A percentile compares a stretch with the other conserved stretches of the same genome.
Conservation (phyloP, 2,888 invertebrate species). For the Cremastinae sp. region DNA sequence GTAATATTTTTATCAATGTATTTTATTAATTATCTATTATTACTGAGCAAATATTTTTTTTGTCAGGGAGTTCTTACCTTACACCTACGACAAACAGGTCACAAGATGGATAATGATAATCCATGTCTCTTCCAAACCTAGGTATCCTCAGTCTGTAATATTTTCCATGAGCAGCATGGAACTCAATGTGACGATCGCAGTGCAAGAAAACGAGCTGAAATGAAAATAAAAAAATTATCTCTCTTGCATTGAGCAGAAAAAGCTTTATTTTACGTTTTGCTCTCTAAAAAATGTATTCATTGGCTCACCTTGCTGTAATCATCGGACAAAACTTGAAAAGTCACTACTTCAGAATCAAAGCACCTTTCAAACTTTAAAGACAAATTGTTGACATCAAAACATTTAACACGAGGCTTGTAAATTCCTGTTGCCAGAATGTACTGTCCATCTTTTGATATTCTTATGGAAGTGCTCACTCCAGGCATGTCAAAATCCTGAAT, state of each 20-base stretch:
- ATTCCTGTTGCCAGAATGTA: conserved; percentile 96
- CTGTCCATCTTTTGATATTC: conserved; percentile 94
- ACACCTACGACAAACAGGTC: conserved; percentile 96
- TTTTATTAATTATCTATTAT: neutral
- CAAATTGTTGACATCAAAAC: conserved; percentile 97
- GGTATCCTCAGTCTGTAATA: conserved; percentile 96
- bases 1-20: conserved; percentile 57
- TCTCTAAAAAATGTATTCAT: too few species aligned
- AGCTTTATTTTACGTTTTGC: too few species aligned
- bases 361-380: conserved; percentile 99
- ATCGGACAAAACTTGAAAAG: conserved; percentile 95
- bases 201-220: conserved; percentile 92
- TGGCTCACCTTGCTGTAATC: conserved; percentile 97
- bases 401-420: conserved; percentile 97
- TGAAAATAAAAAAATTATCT: conserved; percentile 27
- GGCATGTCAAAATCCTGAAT: conserved; percentile 99
- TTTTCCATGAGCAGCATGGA: conserved; percentile 96
- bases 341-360: conserved; percentile 97
- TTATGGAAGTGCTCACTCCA: conserved; percentile 91
- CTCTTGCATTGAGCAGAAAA: neutral
- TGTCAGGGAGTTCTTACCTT: too few species aligned
- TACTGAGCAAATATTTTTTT: conserved; percentile 59
- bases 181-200: conserved; percentile 95
- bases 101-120: conserved; percentile 93
- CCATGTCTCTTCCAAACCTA: conserved; percentile 96